Evolutionary conservation across 1,140 invertebrate genomes (phyloP).

Genomic region (Cydia pomonella): DNA sequence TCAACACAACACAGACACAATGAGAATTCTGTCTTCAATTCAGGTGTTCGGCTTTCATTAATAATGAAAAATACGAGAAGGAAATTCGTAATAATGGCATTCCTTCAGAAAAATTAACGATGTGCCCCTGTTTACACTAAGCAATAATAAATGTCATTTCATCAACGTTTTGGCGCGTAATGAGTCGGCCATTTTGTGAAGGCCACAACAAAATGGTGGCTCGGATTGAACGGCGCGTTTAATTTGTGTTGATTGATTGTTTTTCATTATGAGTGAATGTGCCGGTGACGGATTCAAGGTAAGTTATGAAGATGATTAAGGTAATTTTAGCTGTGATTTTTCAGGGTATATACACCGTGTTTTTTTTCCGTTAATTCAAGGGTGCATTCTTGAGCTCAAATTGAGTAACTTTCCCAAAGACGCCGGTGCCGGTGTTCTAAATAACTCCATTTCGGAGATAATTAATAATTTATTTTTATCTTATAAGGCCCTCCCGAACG

Average conservation of each 20-base stretch:
- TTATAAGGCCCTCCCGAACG: too few relatives aligned
- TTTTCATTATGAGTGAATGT: background rate
- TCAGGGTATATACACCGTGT: too few relatives aligned
- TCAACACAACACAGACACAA: background rate
- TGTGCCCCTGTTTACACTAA: conserved; percentile 9
- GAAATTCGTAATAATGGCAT: conserved; percentile 15
- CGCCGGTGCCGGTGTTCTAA: too few relatives aligned
- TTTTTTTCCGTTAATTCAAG: too few relatives aligned
- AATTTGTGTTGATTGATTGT: conserved; percentile 29
- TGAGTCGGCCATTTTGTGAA: conserved; percentile 21
- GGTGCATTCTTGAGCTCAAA: too few relatives aligned
- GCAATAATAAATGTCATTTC: conserved; percentile 27
- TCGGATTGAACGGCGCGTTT: conserved; percentile 12
- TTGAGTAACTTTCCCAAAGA: too few relatives aligned
- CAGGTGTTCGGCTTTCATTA: conserved; percentile 23
- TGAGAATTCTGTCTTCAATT: conserved; percentile 22
- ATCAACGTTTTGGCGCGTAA: conserved; percentile 6
- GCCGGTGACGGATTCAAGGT: background rate
- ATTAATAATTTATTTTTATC: too few relatives aligned
- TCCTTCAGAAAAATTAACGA: conserved; percentile 29
- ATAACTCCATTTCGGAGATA: too few relatives aligned
- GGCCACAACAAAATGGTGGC: background rate
- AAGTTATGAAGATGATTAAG: background rate
- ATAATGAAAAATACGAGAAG: conserved; percentile 24
- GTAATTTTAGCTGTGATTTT: background rate